phyloP scores from a whole-genome alignment of 2,888 invertebrate species.

The Onchidella celtica region DNA sequence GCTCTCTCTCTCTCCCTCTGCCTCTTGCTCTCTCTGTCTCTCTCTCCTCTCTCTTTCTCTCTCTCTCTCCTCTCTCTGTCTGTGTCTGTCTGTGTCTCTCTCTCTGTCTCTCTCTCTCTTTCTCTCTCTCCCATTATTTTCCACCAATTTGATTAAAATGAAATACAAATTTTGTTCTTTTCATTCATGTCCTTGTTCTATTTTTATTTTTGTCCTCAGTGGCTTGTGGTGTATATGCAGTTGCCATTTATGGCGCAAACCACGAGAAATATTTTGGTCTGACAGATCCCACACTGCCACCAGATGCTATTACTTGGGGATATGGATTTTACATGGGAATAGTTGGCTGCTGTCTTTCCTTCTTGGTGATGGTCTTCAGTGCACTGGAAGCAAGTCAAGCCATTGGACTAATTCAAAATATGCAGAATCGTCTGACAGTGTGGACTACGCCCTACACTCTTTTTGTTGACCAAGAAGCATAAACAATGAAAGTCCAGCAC shows the following conservation, averaged over 20 bases:
- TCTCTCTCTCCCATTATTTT: no score
- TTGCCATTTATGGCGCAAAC: constrained; percentile 54
- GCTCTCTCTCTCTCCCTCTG: neutral
- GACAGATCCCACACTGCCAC: neutral
- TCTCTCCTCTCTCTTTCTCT: no score
- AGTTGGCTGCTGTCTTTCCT: constrained; percentile 47
- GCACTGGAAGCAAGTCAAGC: constrained; percentile 57
- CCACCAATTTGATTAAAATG: no score
- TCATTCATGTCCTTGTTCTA: neutral
- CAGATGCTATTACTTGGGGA: constrained; percentile 36
- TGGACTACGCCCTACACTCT: constrained; percentile 58
- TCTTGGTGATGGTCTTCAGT: constrained; percentile 49
- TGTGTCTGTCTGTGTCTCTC: no score
- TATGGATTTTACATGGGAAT: constrained; percentile 55
- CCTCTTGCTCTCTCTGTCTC: neutral
- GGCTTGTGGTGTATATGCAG: constrained; percentile 45
- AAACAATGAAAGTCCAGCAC: no score
- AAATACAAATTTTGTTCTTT: neutral
- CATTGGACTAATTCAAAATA: constrained; percentile 52
- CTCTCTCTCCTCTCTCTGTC: no score
- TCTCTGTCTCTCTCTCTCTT: no score
- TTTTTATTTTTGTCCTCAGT: constrained; percentile 47
- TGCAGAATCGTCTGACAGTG: constrained; percentile 56
- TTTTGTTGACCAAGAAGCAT: constrained; percentile 57
- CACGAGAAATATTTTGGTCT: constrained; percentile 48